Conservation (phyloP, 2,797 vertebrate genomes). For the Crax fasciolata region DNA sequence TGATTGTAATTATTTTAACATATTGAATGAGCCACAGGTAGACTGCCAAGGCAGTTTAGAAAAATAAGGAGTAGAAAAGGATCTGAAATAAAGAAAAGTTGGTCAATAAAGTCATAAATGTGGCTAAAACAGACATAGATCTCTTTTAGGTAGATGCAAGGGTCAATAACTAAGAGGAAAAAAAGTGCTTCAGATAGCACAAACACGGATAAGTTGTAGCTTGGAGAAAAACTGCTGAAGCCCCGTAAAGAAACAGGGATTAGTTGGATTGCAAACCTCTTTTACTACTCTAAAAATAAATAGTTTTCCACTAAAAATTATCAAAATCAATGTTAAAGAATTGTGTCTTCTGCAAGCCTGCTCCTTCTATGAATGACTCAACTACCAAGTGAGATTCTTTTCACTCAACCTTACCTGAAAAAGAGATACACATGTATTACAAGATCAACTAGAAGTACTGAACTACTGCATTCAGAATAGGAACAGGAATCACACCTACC, state of each 20-base stretch:
- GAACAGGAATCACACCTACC: background rate
- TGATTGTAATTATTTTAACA: background rate
- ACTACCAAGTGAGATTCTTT: background rate
- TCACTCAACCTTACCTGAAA: background rate
- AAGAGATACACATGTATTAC: background rate
- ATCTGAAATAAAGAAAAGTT: background rate
- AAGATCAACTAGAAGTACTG: background rate
- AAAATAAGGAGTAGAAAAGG: background rate
- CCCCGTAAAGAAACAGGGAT: background rate
- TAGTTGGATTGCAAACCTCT: background rate
- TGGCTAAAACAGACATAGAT: background rate
- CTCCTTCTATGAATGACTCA: background rate
- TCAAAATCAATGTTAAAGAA: background rate
- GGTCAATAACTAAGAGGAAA: background rate
- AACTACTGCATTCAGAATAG: background rate
- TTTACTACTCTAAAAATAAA: background rate
- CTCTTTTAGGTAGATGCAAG: background rate
- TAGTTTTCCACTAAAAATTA: background rate
- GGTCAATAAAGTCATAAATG: background rate
- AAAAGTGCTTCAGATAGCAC: background rate
- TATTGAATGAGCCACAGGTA: background rate
- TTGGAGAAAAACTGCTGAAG: background rate
- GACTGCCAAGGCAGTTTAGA: background rate
- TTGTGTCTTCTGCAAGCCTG: background rate
- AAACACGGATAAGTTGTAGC: background rate